phyloP scores from a whole-genome alignment of 1,140 invertebrate species.

The Trypoxylus dichotomus region DNA sequence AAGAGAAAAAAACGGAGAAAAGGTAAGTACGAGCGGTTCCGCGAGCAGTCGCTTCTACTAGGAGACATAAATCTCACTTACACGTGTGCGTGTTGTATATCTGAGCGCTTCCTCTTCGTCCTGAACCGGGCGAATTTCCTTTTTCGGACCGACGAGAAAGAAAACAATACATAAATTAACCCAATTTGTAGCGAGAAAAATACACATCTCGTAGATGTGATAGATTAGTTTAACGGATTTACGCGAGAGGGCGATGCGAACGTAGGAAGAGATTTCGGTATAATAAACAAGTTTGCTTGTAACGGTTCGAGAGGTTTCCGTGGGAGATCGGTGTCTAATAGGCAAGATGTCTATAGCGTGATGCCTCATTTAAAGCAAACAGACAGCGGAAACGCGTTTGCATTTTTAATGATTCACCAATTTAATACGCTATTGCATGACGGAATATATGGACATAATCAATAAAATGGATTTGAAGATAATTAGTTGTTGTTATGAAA shows the following conservation, averaged over 20 bases:
- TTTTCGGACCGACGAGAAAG: slow-evolving; percentile 1
- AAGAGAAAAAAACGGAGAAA: background rate
- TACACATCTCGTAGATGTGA: background rate
- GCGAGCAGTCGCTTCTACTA: background rate
- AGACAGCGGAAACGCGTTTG: background rate
- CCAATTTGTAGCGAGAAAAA: background rate
- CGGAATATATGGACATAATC: too few relatives aligned
- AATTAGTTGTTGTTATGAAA: too few relatives aligned
- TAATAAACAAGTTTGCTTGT: background rate
- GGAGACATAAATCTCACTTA: background rate
- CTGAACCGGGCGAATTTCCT: background rate
- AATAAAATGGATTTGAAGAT: too few relatives aligned
- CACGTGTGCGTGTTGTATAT: background rate
- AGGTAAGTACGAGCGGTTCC: background rate
- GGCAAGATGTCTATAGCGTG: background rate
- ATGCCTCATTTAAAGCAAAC: background rate
- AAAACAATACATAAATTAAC: slow-evolving; percentile 8
- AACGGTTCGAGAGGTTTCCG: background rate
- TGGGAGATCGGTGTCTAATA: background rate
- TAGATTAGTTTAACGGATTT: background rate
- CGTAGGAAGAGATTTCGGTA: background rate
- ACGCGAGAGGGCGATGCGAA: background rate
- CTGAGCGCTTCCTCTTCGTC: background rate
- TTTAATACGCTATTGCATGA: background rate
- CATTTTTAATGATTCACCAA: background rate